phyloP scores from a whole-genome alignment of 2,888 invertebrate genomes.

The Drosophila subsilvestris region DNA sequence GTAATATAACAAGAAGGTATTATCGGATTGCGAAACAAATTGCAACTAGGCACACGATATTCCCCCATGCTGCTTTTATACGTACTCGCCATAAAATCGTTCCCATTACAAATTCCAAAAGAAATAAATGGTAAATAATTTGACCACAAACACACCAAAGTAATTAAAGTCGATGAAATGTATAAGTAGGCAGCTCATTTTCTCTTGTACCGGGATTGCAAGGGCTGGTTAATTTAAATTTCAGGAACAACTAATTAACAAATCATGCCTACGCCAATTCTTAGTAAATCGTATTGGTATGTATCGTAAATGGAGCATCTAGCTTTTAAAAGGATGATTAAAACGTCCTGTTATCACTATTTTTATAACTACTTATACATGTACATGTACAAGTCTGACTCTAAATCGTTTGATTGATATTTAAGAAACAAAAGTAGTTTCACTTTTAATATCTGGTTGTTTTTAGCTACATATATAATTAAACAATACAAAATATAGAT shows the following conservation, averaged over 20 bases:
- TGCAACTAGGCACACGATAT: conserved; percentile 74
- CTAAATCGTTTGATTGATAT: too few species aligned
- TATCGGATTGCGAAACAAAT: conserved; percentile 77
- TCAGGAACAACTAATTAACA: conserved; percentile 21
- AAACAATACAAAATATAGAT: neutral
- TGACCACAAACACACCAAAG: conserved; percentile 61
- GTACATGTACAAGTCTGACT: neutral
- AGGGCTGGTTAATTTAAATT: conserved; percentile 34
- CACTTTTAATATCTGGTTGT: neutral
- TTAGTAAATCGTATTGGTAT: neutral
- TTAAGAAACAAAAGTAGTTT: too few species aligned
- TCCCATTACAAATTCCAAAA: conserved; percentile 71
- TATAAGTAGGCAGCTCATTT: conserved; percentile 59
- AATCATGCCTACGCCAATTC: conserved; percentile 9
- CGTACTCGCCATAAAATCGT: conserved; percentile 25
- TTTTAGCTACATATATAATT: neutral
- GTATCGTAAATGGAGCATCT: neutral
- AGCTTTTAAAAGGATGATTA: neutral
- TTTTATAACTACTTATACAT: neutral
- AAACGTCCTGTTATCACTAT: neutral
- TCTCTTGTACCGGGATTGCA: conserved; percentile 43
- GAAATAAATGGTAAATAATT: conserved; percentile 60
- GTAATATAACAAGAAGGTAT: conserved; percentile 50
- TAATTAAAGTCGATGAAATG: conserved; percentile 64
- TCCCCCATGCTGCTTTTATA: conserved; percentile 44